phyloP scores from a whole-genome alignment of 2,113 vertebrate genomes.

The Cepphus grylle region DNA sequence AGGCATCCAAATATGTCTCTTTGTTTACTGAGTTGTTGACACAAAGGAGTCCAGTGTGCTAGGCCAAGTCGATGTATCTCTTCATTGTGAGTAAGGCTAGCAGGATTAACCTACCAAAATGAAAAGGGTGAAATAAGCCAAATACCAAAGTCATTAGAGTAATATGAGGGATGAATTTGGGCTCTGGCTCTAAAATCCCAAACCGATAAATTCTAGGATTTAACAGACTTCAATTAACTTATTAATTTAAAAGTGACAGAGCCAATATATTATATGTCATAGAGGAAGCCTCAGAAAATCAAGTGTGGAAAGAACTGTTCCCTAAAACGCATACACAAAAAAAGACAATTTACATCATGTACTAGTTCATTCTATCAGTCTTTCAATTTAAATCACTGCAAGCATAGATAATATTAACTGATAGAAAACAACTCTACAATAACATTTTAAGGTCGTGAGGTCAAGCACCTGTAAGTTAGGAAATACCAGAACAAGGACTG shows the following conservation, averaged over 20 bases:
- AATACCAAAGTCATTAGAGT: background rate
- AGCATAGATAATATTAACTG: background rate
- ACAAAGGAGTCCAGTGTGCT: background rate
- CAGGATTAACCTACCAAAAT: slow-evolving; percentile 30
- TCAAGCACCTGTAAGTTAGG: background rate
- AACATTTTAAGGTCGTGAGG: background rate
- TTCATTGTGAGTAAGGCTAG: background rate
- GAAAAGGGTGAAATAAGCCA: slow-evolving; percentile 18
- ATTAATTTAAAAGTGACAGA: background rate
- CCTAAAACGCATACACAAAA: background rate
- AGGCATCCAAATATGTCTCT: slow-evolving; percentile 7
- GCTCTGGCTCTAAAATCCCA: background rate
- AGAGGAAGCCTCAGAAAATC: background rate
- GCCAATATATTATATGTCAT: background rate
- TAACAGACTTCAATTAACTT: background rate
- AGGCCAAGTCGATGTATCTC: background rate
- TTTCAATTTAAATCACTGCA: background rate
- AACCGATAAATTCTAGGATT: background rate
- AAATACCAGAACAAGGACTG: background rate
- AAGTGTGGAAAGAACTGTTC: background rate
- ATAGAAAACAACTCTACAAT: background rate
- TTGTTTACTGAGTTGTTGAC: background rate
- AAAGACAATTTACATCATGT: background rate
- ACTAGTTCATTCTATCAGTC: background rate
- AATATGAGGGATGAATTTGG: background rate